These are phyloP conservation scores for Aricia agestis DNA, from an alignment of 1,140 invertebrate species.

Conservation along the genomic window DNA sequence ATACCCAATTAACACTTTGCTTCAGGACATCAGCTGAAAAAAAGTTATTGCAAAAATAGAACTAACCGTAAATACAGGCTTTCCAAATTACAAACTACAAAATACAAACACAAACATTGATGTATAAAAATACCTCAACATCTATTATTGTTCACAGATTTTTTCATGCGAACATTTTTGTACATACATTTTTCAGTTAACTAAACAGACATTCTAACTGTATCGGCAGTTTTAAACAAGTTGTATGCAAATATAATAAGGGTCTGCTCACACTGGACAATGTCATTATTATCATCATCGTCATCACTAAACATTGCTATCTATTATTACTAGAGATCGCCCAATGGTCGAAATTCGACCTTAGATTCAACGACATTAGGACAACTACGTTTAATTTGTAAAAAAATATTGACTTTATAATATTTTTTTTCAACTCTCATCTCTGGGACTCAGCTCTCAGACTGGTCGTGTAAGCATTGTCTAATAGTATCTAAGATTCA, in stretches of 20 bases:
- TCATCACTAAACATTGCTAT: too few relatives aligned
- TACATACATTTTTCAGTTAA: conserved; percentile 11
- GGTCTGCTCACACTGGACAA: background rate
- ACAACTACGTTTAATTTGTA: too few relatives aligned
- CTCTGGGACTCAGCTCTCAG: too few relatives aligned
- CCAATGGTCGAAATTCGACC: too few relatives aligned
- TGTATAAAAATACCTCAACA: conserved; percentile 1
- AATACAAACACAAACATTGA: background rate
- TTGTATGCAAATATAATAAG: conserved; percentile 9
- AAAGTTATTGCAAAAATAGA: background rate
- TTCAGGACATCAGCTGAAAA: background rate
- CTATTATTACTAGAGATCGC: too few relatives aligned
- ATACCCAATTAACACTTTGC: too few relatives aligned
- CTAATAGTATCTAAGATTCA: too few relatives aligned
- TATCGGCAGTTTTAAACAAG: conserved; percentile 3
- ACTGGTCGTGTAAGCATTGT: too few relatives aligned
- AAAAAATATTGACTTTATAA: too few relatives aligned
- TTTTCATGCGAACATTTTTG: conserved; percentile 4
- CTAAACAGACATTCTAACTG: conserved; percentile 8
- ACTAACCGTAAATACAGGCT: background rate
- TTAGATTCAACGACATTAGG: too few relatives aligned
- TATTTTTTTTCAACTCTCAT: too few relatives aligned
- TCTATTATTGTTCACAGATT: background rate
- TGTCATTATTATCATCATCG: background rate
- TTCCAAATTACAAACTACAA: background rate